These are phyloP conservation scores for Propithecus deckenii DNA, from an alignment of 2,797 vertebrate genomes.

Conservation along the genomic window DNA sequence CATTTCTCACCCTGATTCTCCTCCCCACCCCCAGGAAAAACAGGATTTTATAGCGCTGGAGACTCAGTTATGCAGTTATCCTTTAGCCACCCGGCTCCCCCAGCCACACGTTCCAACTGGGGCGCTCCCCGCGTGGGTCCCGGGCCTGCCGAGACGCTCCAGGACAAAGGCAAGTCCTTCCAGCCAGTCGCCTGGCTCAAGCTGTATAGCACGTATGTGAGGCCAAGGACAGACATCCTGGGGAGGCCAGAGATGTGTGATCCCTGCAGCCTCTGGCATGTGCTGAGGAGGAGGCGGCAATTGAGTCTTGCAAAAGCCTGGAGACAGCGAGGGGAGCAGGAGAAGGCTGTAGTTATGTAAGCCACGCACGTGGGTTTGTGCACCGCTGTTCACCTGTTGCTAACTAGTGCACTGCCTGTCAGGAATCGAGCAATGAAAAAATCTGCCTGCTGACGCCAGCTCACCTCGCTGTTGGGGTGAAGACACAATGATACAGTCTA, in stretches of 20 bases:
- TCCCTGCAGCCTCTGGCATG: not conserved
- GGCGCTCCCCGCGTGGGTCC: not conserved
- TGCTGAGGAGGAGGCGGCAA: not conserved
- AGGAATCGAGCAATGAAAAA: not conserved
- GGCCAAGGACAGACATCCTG: not conserved
- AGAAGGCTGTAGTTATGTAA: constrained; percentile 19
- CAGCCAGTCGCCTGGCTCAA: not conserved
- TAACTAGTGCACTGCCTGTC: not conserved
- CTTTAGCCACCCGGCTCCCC: not conserved
- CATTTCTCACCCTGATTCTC: not conserved
- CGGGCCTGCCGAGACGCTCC: not conserved
- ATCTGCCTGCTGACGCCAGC: not conserved
- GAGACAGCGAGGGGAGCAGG: not conserved
- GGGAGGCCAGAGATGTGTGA: not conserved
- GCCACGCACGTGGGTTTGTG: not conserved
- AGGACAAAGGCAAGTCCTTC: not conserved
- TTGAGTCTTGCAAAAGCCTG: not conserved
- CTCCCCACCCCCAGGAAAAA: not conserved
- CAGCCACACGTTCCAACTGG: not conserved
- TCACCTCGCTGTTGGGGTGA: not conserved
- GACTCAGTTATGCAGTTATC: too few species aligned
- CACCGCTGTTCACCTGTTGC: constrained; percentile 44
- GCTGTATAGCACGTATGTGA: not conserved
- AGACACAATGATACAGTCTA: fast-evolving
- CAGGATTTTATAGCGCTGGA: not conserved